phyloP scores from a whole-genome alignment of 2,113 vertebrate species.

The Tympanuchus pallidicinctus region DNA sequence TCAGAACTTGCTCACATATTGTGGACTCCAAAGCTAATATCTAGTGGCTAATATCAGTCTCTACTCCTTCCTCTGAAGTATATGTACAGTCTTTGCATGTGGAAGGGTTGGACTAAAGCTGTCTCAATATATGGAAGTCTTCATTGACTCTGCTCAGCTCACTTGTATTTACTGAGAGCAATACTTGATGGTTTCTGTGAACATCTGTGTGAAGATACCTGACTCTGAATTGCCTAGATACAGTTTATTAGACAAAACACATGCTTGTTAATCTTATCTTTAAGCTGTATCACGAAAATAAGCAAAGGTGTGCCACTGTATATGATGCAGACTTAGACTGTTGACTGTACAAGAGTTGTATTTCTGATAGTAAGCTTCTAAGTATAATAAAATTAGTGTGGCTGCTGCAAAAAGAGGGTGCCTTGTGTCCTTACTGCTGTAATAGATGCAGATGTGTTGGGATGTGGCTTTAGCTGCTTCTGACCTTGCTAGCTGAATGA shows the following conservation, averaged over 20 bases:
- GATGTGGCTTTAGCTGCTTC: neutral
- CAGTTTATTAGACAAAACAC: too few species aligned
- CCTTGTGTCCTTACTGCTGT: neutral
- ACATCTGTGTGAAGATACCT: neutral
- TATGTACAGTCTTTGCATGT: neutral
- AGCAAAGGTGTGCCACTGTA: fast-evolving
- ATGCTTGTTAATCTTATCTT: neutral
- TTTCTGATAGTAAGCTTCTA: neutral
- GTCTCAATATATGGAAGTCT: neutral
- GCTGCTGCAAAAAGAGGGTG: neutral
- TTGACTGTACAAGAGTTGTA: neutral
- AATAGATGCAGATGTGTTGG: neutral
- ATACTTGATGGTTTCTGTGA: neutral
- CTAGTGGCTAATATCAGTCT: neutral
- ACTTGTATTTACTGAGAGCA: neutral
- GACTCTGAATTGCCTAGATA: neutral
- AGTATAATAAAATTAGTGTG: neutral
- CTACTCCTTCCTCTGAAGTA: neutral
- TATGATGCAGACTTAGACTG: neutral
- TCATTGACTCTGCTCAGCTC: neutral
- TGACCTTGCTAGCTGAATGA: neutral
- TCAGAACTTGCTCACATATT: neutral
- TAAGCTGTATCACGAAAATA: neutral
- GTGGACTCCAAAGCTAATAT: neutral
- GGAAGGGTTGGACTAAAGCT: neutral